Evolutionary conservation across 2,888 invertebrate species (phyloP), one percentile per base, ranked within the genome.

Genomic region (Lagria hirta): DNA sequence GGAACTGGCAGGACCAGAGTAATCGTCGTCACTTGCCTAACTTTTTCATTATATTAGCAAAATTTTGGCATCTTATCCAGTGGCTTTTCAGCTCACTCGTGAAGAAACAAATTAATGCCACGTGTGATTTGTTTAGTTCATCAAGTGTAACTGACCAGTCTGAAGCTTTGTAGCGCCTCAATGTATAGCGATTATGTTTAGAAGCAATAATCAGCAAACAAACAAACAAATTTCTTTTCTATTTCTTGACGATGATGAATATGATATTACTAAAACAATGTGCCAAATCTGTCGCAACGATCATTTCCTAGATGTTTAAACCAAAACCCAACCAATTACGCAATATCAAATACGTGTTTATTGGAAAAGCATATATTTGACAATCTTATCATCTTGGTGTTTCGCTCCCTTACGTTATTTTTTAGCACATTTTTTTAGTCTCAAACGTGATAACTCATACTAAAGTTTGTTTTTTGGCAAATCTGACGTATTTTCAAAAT

Each of bases 101-200:
- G 28, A 36, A 46, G 36, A 36, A 46, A 46, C 21, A 36, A 46
- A 41, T n/a, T 42, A 42, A 46, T 20, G 20, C 37, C n/a, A n/a
- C n/a, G n/a, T n/a, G n/a, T n/a, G n/a, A n/a, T n/a, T n/a, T n/a
- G n/a, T n/a, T n/a, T n/a, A n/a, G n/a, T n/a, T n/a, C n/a, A n/a
- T n/a, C n/a, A n/a, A n/a, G n/a, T n/a, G n/a, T n/a, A n/a, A 18
- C 50, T 50, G 43, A 45, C 49, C 48, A 46, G 49, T 48, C 52
- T 54, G 57, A 52, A 55, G 58, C 57, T 62, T 59, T 46, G 59
- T 61, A 62, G 59, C 58, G 58, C 52, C 55, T 63, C 58, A 60
- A 54, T 62, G 62, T 62, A 52, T 61, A 61, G 60, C 54, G 55
- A 57, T 61, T 63, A 53, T 57, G 57, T 59, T 58, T 59, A 60